Evolutionary conservation across 2,797 vertebrate species (phyloP).

Genomic region (Neosilurus hyrtlii): DNA sequence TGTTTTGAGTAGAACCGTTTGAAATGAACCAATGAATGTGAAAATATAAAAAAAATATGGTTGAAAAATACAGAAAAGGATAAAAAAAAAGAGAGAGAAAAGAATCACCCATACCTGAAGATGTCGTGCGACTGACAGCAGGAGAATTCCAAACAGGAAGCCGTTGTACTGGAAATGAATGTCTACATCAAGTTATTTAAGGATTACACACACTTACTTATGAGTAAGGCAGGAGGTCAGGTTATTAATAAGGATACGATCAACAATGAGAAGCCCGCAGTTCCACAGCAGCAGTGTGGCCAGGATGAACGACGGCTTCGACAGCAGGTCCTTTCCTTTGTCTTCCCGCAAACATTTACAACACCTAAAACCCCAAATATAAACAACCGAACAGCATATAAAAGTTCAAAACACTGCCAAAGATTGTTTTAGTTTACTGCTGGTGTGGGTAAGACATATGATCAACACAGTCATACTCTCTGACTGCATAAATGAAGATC

Average conservation of each 20-base stretch:
- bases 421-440: background rate
- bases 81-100: background rate
- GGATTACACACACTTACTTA: conserved; percentile 5
- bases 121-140: conserved; percentile 87
- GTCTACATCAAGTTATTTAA: conserved; percentile 69
- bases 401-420: background rate
- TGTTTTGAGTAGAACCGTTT: background rate
- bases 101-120: conserved; percentile 78
- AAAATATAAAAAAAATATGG: background rate
- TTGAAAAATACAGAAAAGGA: background rate
- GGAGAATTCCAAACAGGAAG: conserved; percentile 89
- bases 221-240: background rate
- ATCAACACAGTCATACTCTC: conserved; percentile 77
- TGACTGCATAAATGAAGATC: conserved; percentile 81
- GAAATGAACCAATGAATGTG: background rate
- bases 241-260: conserved; percentile 85
- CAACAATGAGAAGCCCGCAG: conserved; percentile 90
- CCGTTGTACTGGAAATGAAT: conserved; percentile 99
- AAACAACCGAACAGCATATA: background rate
- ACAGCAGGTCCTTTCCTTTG: conserved; percentile 76
- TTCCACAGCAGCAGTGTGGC: conserved; percentile 89
- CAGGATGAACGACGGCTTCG: conserved; percentile 81
- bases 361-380: conserved; percentile 72
- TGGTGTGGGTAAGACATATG: background rate
- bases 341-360: conserved; percentile 77